phyloP scores from a whole-genome alignment of 2,113 vertebrate species.

The Gulo gulo region DNA sequence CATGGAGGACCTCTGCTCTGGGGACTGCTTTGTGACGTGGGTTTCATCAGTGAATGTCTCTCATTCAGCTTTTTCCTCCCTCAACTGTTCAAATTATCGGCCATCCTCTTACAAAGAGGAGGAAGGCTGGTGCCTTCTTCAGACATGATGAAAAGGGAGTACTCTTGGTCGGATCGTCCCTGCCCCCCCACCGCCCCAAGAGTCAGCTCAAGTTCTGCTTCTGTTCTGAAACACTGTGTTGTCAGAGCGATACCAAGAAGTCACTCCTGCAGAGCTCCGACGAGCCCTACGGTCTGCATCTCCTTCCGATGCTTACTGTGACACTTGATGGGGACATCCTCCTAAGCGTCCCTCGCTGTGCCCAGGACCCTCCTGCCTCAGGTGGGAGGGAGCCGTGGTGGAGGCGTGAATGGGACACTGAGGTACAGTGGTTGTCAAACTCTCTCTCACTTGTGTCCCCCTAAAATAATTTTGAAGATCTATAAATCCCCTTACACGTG shows the following conservation, averaged over 20 bases:
- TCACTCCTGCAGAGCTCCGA: neutral
- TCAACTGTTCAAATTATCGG: neutral
- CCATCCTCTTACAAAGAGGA: neutral
- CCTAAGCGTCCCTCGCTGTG: fast-evolving
- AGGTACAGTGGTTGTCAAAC: neutral
- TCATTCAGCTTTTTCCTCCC: too few relatives aligned
- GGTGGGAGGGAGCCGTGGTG: neutral
- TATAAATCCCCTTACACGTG: neutral
- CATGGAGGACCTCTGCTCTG: neutral
- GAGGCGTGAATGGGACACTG: too few relatives aligned
- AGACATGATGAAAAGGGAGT: neutral
- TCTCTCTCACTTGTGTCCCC: neutral
- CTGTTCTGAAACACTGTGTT: neutral
- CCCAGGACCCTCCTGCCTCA: fast-evolving
- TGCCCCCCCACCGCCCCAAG: fast-evolving
- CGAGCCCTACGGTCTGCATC: fast-evolving
- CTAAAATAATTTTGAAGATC: neutral
- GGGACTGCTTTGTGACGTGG: neutral
- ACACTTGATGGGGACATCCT: neutral
- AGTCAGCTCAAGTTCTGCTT: neutral
- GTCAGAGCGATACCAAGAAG: neutral
- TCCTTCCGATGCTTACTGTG: neutral
- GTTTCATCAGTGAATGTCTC: neutral
- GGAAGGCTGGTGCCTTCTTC: neutral
- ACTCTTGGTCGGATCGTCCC: neutral